Conservation (phyloP, 2,888 invertebrate species). For the Leucoma salicis region DNA sequence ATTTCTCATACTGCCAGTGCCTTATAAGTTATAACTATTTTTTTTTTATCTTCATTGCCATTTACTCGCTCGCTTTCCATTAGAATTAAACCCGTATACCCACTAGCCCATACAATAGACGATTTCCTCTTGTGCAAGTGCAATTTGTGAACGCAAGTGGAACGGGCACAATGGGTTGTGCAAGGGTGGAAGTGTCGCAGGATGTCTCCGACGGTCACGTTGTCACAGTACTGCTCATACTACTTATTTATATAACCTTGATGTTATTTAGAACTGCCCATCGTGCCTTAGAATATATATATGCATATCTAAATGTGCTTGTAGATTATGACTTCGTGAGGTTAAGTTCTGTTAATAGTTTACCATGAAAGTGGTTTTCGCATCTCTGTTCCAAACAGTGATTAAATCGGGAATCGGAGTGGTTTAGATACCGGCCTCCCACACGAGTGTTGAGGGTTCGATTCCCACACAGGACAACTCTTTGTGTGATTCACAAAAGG, state of each 20-base stretch:
- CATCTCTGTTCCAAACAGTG: no score
- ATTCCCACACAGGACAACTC: no score
- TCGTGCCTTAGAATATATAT: no score
- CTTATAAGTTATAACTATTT: no score
- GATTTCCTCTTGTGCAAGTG: constrained; percentile 40
- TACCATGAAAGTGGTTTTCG: no score
- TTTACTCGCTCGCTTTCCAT: not conserved
- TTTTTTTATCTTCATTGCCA: not conserved
- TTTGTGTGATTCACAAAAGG: no score
- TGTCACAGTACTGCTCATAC: constrained; percentile 13
- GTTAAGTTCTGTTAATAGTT: no score
- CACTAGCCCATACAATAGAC: constrained; percentile 35
- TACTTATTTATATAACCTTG: constrained; percentile 24
- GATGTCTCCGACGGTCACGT: constrained; percentile 40
- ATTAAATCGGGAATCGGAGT: no score
- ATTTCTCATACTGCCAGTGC: not conserved
- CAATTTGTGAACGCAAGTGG: constrained; percentile 62
- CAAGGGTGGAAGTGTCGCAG: constrained; percentile 60
- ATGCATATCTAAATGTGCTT: no score
- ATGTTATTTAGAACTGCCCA: constrained; percentile 1
- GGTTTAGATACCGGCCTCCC: no score
- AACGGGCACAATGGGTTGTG: constrained; percentile 69
- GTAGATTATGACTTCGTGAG: no score
- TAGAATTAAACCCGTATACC: constrained; percentile 17
- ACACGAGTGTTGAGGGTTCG: no score